These are phyloP conservation scores for Sarcophaga subvicina DNA, from an alignment of 2,888 invertebrate species.

Conservation along the genomic window DNA sequence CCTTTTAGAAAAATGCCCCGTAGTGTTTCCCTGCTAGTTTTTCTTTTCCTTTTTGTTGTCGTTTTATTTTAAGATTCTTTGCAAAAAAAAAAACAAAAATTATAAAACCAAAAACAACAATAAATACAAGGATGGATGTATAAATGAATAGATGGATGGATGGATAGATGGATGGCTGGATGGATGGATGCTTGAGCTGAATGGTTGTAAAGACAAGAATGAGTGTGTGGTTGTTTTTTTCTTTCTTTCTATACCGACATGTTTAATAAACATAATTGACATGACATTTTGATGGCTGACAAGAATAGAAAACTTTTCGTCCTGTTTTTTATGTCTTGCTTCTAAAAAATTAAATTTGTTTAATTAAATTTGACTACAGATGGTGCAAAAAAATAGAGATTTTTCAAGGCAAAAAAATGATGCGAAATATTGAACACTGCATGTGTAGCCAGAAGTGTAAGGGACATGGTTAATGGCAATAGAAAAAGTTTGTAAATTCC, in stretches of 20 bases:
- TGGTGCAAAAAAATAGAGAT: neutral
- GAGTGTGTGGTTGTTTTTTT: neutral
- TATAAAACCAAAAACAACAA: neutral
- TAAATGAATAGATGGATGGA: neutral
- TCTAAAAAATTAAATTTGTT: neutral
- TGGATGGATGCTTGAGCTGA: neutral
- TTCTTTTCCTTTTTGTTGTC: too few species aligned
- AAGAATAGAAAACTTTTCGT: neutral
- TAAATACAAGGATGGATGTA: neutral
- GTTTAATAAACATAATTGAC: slow-evolving; percentile 41
- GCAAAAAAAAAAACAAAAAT: neutral
- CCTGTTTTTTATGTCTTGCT: neutral
- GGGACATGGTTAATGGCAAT: too few species aligned
- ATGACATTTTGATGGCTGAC: slow-evolving; percentile 19
- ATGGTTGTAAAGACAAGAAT: neutral
- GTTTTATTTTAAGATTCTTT: neutral
- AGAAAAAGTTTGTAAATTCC: too few species aligned
- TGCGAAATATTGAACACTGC: too few species aligned
- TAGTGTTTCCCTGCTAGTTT: too few species aligned
- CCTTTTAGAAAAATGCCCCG: too few species aligned
- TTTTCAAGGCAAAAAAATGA: too few species aligned
- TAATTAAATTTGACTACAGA: slow-evolving; percentile 15
- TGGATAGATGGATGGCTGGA: neutral
- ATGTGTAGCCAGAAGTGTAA: too few species aligned
- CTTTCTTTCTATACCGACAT: slow-evolving; percentile 1